phyloP scores from a whole-genome alignment of 1,140 invertebrate genomes.

The Drosophila nasuta region DNA sequence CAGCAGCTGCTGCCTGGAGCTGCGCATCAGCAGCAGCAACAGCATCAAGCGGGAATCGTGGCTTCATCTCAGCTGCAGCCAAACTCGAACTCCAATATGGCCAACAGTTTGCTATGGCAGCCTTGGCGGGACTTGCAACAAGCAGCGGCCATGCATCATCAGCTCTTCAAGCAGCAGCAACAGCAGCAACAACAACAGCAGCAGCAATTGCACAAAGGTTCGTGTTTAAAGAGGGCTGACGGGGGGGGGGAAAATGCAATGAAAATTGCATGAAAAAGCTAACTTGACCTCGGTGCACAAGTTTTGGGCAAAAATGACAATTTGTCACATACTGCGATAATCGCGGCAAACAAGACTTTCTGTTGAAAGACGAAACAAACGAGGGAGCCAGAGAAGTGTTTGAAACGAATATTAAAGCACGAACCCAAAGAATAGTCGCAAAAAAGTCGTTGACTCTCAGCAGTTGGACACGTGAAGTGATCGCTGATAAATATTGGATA shows the following conservation, averaged over 20 bases:
- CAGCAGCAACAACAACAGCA: conserved; percentile 52
- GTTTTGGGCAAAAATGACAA: conserved; percentile 22
- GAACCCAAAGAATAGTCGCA: background rate
- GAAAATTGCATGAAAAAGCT: conserved; percentile 18
- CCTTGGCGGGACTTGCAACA: conserved; percentile 80
- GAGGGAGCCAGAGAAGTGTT: background rate
- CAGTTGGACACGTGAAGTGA: conserved; percentile 26
- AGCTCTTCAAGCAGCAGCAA: conserved; percentile 76
- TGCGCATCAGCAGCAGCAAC: conserved; percentile 50
- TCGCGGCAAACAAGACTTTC: conserved; percentile 4
- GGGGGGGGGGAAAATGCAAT: conserved; percentile 5
- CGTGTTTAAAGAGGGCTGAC: conserved; percentile 26
- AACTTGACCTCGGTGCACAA: conserved; percentile 32
- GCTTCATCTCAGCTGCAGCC: conserved; percentile 18
- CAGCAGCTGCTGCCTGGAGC: conserved; percentile 40
- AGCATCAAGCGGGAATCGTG: conserved; percentile 23
- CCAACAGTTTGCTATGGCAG: conserved; percentile 79
- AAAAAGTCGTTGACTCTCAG: conserved; percentile 14
- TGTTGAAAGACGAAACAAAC: background rate
- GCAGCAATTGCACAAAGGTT: conserved; percentile 78
- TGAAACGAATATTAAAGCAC: conserved; percentile 18
- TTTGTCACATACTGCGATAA: conserved; percentile 49
- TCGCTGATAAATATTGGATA: background rate
- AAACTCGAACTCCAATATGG: conserved; percentile 68
- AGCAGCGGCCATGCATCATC: conserved; percentile 77